These are phyloP conservation scores for Protobothrops flavoviridis DNA, from an alignment of 2,113 vertebrate genomes.

Conservation along the genomic window DNA sequence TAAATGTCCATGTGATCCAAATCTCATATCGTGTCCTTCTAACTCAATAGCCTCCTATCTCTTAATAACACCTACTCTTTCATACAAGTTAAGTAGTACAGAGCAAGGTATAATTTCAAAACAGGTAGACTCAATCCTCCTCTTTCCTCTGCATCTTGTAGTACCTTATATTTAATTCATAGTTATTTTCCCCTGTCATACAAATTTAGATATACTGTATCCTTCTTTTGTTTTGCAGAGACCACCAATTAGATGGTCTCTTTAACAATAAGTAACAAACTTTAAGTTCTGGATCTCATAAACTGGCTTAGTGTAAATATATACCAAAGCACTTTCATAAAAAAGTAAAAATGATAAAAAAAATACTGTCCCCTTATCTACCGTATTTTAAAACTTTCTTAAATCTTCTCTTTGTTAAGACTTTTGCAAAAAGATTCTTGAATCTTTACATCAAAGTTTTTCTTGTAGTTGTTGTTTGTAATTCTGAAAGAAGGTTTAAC, in stretches of 20 bases:
- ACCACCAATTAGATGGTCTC: neutral
- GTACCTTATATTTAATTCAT: neutral
- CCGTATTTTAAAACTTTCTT: neutral
- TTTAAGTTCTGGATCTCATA: neutral
- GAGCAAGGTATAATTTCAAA: neutral
- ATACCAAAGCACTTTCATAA: neutral
- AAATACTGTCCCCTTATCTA: neutral
- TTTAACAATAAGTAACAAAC: neutral
- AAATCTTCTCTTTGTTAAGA: neutral
- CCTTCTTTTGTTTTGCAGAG: neutral
- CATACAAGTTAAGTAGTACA: neutral
- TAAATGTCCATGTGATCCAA: neutral
- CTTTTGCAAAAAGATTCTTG: neutral
- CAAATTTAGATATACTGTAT: neutral
- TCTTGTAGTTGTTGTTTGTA: neutral
- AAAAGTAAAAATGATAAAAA: neutral
- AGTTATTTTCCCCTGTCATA: neutral
- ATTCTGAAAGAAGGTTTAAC: neutral
- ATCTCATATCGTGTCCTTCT: neutral
- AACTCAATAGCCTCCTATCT: neutral
- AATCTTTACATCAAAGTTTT: neutral
- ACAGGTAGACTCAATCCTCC: neutral
- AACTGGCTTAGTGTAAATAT: neutral
- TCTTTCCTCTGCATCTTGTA: neutral
- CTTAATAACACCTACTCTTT: neutral